These are phyloP conservation scores for Willisornis vidua DNA, from an alignment of 2,113 vertebrate species.

Conservation along the genomic window DNA sequence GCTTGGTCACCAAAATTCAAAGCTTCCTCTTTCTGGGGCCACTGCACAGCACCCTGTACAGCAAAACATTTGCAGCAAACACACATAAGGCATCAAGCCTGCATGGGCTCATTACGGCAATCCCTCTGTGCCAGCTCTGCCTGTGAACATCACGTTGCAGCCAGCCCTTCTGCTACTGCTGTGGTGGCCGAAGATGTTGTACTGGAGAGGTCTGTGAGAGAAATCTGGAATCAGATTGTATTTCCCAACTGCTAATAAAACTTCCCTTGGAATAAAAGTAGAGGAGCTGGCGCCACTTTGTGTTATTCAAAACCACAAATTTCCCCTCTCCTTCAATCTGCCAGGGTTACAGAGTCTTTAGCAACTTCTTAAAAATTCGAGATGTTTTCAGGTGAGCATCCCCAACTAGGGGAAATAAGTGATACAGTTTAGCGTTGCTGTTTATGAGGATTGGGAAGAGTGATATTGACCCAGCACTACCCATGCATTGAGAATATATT, in stretches of 20 bases:
- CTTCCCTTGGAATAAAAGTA: slow-evolving; percentile 33
- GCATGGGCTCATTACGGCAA: rapidly evolving
- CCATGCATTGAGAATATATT: background rate
- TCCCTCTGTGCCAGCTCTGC: background rate
- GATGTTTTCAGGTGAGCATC: background rate
- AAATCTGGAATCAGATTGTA: slow-evolving; percentile 1
- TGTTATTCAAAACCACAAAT: slow-evolving; percentile 41
- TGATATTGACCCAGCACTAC: background rate
- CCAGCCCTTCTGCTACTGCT: background rate
- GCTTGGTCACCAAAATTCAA: background rate
- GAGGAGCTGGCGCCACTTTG: background rate
- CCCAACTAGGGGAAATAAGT: background rate
- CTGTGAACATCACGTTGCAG: background rate
- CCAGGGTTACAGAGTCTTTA: slow-evolving; percentile 15
- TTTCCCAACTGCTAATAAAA: slow-evolving; percentile 48
- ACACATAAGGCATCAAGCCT: background rate
- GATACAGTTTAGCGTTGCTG: background rate
- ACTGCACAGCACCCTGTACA: background rate
- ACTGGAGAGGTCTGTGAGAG: background rate
- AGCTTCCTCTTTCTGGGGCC: background rate
- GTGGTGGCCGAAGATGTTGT: rapidly evolving
- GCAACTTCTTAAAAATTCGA: slow-evolving; percentile 3
- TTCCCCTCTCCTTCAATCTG: background rate
- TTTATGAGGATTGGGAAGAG: background rate
- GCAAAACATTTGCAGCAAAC: background rate